Conservation (phyloP, 2,888 invertebrate species). For the Drosophila mulleri region DNA sequence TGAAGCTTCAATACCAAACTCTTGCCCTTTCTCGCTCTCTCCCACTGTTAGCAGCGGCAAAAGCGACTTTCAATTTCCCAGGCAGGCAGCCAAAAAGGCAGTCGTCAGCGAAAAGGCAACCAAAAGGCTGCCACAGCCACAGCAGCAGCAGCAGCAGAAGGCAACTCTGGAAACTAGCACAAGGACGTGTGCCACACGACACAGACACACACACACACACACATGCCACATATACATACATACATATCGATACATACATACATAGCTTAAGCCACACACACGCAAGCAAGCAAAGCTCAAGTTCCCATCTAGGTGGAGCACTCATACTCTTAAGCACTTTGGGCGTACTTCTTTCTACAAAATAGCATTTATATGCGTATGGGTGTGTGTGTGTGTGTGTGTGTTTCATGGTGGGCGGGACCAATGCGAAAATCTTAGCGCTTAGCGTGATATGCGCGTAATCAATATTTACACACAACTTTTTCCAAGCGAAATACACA, state of each 20-base stretch:
- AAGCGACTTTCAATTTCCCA: slow-evolving; percentile 76
- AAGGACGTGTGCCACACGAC: slow-evolving; percentile 69
- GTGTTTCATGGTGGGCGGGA: neutral
- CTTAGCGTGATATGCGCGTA: slow-evolving; percentile 70
- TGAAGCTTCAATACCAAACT: neutral
- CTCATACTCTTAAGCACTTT: slow-evolving; percentile 40
- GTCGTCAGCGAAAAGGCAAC: slow-evolving; percentile 71
- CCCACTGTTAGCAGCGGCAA: slow-evolving; percentile 43
- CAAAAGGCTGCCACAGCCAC: slow-evolving; percentile 37
- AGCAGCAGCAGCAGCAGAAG: slow-evolving; percentile 12
- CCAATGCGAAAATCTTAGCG: slow-evolving; percentile 64
- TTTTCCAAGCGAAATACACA: slow-evolving; percentile 30
- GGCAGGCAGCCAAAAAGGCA: slow-evolving; percentile 74
- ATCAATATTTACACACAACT: slow-evolving; percentile 76
- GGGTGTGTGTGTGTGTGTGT: slow-evolving; percentile 1
- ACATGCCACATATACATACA: neutral
- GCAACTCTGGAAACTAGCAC: slow-evolving; percentile 73
- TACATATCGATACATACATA: neutral
- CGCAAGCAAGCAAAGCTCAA: slow-evolving; percentile 41
- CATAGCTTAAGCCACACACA: slow-evolving; percentile 12
- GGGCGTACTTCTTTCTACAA: slow-evolving; percentile 29
- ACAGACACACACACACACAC: slow-evolving; percentile 17
- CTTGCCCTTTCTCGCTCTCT: neutral
- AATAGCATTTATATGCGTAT: neutral
- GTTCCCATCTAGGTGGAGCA: slow-evolving; percentile 38